A percentile compares a stretch with the other conserved stretches of the same genome.
phyloP scores from a whole-genome alignment of 2,888 invertebrate genomes.

The Heteromyza rotundicornis region DNA sequence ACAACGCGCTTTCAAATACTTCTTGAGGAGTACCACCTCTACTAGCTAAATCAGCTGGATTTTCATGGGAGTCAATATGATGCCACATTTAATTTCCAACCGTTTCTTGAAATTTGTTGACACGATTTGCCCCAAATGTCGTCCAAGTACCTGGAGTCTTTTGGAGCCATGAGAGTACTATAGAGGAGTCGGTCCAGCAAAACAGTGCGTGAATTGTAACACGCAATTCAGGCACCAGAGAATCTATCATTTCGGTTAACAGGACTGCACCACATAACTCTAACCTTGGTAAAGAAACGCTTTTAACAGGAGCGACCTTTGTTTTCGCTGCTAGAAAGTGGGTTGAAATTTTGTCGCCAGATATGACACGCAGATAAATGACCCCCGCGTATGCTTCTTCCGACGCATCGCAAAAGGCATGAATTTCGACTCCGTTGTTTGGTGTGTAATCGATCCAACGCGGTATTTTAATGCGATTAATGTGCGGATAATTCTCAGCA shows the following conservation, averaged over 20 bases:
- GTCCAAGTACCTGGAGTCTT: constrained; percentile 12
- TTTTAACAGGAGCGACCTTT: constrained; percentile 20
- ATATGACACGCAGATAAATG: constrained; percentile 11
- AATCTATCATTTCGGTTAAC: constrained; percentile 10
- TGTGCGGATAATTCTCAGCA: neutral
- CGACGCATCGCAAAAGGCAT: constrained; percentile 24
- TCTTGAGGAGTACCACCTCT: constrained; percentile 1
- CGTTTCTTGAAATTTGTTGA: neutral
- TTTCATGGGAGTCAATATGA: neutral
- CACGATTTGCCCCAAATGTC: constrained; percentile 11
- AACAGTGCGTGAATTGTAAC: neutral
- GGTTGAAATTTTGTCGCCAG: neutral
- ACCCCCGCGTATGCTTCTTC: constrained; percentile 21
- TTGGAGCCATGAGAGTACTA: constrained; percentile 13
- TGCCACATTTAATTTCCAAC: neutral
- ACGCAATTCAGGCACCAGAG: neutral
- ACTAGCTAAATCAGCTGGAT: constrained; percentile 3
- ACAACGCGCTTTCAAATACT: neutral
- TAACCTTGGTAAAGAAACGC: constrained; percentile 14
- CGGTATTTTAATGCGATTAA: constrained; percentile 16
- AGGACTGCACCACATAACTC: constrained; percentile 19
- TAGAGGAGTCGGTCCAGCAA: constrained; percentile 7
- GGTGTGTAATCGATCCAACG: constrained; percentile 22
- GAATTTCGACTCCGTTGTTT: constrained; percentile 4
- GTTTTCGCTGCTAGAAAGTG: constrained; percentile 16